Evolutionary conservation across 2,797 vertebrate species (phyloP), one percentile per base, ranked within the genome.

Genomic region (Sebastolobus alascanus): DNA sequence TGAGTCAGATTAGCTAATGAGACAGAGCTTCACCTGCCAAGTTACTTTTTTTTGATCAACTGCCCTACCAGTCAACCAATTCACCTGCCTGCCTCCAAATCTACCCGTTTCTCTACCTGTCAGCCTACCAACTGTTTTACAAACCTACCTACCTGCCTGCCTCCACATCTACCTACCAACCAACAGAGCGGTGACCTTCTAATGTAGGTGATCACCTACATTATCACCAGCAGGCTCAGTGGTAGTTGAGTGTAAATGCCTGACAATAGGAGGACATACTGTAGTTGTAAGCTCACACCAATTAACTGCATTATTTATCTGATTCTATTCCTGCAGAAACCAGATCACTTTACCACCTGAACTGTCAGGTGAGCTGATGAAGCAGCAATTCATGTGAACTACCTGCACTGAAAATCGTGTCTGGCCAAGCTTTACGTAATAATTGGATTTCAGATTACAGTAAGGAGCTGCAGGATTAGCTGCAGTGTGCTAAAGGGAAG

Each of bases 371-470:
- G 68, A 79, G 37, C 40, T 59, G 14, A 37, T 58, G 13, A 68
- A 20, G 56, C 31, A 56, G 52, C 61, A 52, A 43, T 37, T 59
- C 64, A 65, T 71, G 83, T 73, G 81, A 66, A 64, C 68, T 59
- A 71, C 60, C 75, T 66, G 79, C 73, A 29, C 40, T 68, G 78
- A 75, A 63, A 68, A 55, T 40, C 22, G 29, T 50, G 80, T 79
- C 75, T 64, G 86, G 80, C 52, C 72, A 2, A 84, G 72, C 54
- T 71, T 91, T 91, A 80, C 52, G 43, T 85, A 88, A 87, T 96
- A 95, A 96, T 94, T 94, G 92, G 94, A 95, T 96, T 94, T 90
- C 77, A 90, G 91, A 94, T 94, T 93, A 25, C 25, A 25, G 25
- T 25, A 93, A 86, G 82, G 83, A 74, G 86, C 89, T 78, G 71